phyloP scores from a whole-genome alignment of 1,140 invertebrate genomes.

The Venturia canescens region DNA sequence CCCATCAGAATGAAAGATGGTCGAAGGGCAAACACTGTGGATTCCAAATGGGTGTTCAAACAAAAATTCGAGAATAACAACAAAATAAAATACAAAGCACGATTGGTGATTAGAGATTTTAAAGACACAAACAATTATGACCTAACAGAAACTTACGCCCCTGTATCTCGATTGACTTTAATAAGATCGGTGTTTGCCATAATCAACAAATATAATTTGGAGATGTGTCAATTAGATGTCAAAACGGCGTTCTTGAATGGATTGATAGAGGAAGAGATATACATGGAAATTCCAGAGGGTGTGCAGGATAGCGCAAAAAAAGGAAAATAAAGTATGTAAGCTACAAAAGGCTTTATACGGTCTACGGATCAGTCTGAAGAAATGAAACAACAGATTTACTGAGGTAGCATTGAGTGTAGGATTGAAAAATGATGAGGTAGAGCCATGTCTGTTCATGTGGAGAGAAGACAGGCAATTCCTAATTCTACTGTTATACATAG shows the following conservation, averaged over 20 bases:
- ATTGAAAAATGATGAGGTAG: too few species aligned
- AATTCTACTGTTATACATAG: too few species aligned
- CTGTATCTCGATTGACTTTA: constrained; percentile 28
- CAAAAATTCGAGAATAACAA: constrained; percentile 8
- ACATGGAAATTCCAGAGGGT: constrained; percentile 68
- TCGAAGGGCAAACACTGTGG: constrained; percentile 37
- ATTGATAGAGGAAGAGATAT: constrained; percentile 68
- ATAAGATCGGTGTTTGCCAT: constrained; percentile 19
- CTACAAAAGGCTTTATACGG: constrained; percentile 45
- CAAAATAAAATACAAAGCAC: constrained; percentile 34
- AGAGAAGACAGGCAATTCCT: too few species aligned
- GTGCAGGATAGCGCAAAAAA: constrained; percentile 11
- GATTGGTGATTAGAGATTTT: constrained; percentile 35
- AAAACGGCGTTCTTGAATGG: constrained; percentile 62
- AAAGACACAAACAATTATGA: constrained; percentile 44
- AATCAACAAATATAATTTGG: constrained; percentile 25
- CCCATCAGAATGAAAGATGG: not conserved
- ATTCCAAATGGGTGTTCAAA: constrained; percentile 45
- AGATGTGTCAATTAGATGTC: constrained; percentile 54
- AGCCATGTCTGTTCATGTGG: too few species aligned
- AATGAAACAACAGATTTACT: constrained; percentile 43
- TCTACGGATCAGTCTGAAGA: constrained; percentile 43
- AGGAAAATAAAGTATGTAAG: constrained; percentile 44
- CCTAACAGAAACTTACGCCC: constrained; percentile 30
- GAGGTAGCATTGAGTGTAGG: too few species aligned